Base-by-base conservation (phyloP, 2,888 invertebrate species). In the Coenonympha glycerion region DNA sequence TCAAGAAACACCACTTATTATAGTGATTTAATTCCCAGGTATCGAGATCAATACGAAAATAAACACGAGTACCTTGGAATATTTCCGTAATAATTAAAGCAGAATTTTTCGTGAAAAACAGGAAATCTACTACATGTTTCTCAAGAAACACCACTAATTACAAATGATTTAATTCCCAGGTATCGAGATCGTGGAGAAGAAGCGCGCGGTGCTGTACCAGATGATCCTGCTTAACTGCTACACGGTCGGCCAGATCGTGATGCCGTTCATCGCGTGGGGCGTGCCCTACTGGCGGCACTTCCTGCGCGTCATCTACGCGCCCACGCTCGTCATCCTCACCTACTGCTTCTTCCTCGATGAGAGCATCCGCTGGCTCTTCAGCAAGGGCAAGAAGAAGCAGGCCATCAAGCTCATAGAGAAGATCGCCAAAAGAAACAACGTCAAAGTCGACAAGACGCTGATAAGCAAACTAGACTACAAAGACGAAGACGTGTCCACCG, bases 141-240 rank as follows among this genome's bases (percentile, higher is more conserved):
- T n/a, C n/a, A n/a, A n/a, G n/a, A n/a, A n/a, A n/a, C n/a, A n/a
- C n/a, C n/a, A n/a, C n/a, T n/a, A n/a, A n/a, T n/a, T n/a, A 28
- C 4, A 6, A 11, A 5, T 40, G 1, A 19, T 9, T 24, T 6
- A 4, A 6, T 31, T 65, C 61, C 24, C 66, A 86, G 86, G 86
- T 61, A 83, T 87, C 21, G 86, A 87, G 64, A 74, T 86, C 22
- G 82, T 86, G 0, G 82, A 80, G 49, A 86, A 86, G 59, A 82
- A 78, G 52, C 75, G 69, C 1, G 71, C 79, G 0, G 77, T 85
- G 0, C 62, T 86, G 2, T 80, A 75, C 57, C 86, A 87, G 61
- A 86, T 84, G 84, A 76, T 87, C 6, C 67, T 87, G 1, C 64
- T 86, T 13, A 86, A 85, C 67, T 82, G 76, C 58, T 87, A 83